Evolutionary conservation across 2,888 invertebrate species (phyloP).

Genomic region (Isoperla grammatica): DNA sequence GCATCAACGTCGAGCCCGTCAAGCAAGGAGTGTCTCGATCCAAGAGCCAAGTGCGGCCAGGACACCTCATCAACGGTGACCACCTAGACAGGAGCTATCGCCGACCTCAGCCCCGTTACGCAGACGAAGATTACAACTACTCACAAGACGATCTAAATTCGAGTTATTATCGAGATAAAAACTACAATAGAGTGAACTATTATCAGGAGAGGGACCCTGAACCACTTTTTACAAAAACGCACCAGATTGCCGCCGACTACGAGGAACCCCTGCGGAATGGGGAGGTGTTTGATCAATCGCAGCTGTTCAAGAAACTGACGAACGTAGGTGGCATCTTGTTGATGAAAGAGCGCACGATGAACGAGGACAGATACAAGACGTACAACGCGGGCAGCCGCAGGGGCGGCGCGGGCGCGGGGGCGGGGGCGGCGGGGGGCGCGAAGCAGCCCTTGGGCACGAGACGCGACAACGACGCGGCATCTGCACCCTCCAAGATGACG

Average conservation of each 20-base stretch:
- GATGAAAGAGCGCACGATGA: conserved; percentile 16
- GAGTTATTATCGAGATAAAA: conserved; percentile 4
- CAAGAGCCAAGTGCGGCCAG: conserved; percentile 23
- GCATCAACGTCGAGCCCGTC: conserved; percentile 14
- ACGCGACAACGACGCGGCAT: conserved; percentile 4
- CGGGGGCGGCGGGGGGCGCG: neutral
- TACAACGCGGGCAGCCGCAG: conserved; percentile 21
- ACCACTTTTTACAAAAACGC: conserved; percentile 5
- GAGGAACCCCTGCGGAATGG: conserved; percentile 15
- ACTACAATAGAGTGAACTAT: neutral
- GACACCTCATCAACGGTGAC: conserved; percentile 6
- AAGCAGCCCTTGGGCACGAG: conserved; percentile 10
- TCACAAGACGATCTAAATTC: conserved; percentile 5
- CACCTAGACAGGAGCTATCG: neutral
- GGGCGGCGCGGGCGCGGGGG: neutral
- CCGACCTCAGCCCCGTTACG: neutral
- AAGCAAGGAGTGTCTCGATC: conserved; percentile 21
- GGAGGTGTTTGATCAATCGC: conserved; percentile 10
- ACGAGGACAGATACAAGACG: conserved; percentile 27
- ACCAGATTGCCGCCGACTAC: conserved; percentile 4
- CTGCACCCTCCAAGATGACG: neutral
- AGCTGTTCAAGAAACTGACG: conserved; percentile 39
- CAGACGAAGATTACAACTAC: conserved; percentile 12
- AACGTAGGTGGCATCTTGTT: conserved; percentile 43
- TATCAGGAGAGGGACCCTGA: conserved; percentile 5